phyloP scores from a whole-genome alignment of 2,113 vertebrate species.

The Silurus glanis region DNA sequence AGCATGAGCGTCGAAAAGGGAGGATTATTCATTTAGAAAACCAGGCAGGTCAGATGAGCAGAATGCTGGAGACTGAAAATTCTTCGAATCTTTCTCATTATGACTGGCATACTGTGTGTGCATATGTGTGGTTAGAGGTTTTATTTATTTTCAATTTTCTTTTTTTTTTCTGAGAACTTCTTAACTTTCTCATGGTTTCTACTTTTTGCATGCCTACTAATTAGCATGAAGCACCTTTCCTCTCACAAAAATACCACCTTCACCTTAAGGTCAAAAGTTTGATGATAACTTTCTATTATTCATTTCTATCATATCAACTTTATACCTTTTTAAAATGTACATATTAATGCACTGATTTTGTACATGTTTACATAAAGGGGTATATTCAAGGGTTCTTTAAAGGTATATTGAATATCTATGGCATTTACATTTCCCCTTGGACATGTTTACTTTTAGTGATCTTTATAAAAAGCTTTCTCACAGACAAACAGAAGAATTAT shows the following conservation, averaged over 20 bases:
- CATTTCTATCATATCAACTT: background rate
- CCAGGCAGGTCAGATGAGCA: conserved; percentile 48
- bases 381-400: too few species aligned
- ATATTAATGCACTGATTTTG: background rate
- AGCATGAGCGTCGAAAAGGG: conserved; percentile 47
- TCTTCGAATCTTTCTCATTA: conserved; percentile 69
- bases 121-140: conserved; percentile 27
- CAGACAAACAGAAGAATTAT: background rate
- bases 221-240: background rate
- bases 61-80: conserved; percentile 54
- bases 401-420: background rate
- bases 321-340: background rate
- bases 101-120: conserved; percentile 60
- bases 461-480: background rate
- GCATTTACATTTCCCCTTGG: background rate
- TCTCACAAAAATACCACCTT: background rate
- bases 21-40: conserved; percentile 65
- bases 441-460: background rate
- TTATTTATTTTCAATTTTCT: background rate
- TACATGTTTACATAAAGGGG: background rate
- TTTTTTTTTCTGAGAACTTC: conserved; percentile 41
- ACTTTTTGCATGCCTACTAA: background rate
- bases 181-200: conserved; percentile 33
- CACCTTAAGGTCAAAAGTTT: background rate
- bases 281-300: background rate